Evolutionary conservation across 2,113 vertebrate genomes (phyloP).

Genomic region (Melanerpes aurifrons): DNA sequence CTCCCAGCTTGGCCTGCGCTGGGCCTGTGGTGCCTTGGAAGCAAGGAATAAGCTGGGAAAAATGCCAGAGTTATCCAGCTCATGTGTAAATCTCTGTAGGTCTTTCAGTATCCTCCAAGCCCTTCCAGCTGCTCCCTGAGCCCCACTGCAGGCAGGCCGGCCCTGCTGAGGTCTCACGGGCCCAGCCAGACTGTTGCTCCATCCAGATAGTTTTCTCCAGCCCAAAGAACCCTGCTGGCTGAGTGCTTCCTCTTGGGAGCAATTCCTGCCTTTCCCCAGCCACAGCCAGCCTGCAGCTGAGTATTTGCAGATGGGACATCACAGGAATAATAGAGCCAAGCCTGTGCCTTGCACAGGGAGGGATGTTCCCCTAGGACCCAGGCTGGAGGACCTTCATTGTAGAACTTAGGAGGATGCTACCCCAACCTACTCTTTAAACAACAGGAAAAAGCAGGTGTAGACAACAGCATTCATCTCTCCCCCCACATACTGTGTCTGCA

Average conservation of each 20-base stretch:
- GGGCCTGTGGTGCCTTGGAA: neutral
- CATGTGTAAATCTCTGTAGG: neutral
- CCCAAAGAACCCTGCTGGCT: neutral
- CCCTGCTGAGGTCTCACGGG: neutral
- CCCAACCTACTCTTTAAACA: neutral
- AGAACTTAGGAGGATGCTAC: neutral
- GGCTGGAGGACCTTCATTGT: neutral
- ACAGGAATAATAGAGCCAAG: neutral
- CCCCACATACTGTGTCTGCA: accelerated
- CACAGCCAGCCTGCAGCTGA: neutral
- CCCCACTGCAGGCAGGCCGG: neutral
- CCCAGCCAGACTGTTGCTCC: neutral
- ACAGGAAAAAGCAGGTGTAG: neutral
- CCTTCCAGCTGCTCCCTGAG: neutral
- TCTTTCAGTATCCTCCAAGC: neutral
- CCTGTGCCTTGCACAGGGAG: neutral
- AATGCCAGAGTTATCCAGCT: neutral
- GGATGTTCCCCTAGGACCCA: neutral
- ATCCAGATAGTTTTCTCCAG: neutral
- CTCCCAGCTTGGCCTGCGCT: neutral
- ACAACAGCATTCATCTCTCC: neutral
- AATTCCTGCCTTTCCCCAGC: neutral
- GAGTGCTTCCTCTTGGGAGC: neutral
- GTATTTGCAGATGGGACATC: neutral
- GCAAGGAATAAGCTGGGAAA: neutral